Percentiles rank a stretch among this genome's conserved stretches.
These are phyloP conservation scores for Tridacna crocea DNA, from an alignment of 2,888 invertebrate genomes.

Conservation along the genomic window DNA sequence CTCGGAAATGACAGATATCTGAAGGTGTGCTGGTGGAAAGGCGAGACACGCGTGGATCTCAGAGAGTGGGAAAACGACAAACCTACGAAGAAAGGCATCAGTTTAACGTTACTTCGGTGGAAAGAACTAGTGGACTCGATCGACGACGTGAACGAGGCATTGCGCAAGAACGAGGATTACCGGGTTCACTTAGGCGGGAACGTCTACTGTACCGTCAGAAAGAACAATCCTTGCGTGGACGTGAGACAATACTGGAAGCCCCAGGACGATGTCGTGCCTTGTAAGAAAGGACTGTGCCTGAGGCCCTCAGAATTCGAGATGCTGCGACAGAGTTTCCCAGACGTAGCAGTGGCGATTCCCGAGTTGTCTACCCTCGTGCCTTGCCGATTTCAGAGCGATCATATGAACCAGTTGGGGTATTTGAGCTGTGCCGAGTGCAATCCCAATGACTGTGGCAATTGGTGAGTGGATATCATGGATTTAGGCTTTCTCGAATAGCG, in stretches of 20 bases:
- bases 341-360: constrained; percentile 25
- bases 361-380: constrained; percentile 21
- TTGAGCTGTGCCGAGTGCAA: constrained; percentile 33
- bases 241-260: constrained; percentile 52
- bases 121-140: constrained; percentile 23
- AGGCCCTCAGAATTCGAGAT: constrained; percentile 40
- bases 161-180: constrained; percentile 13
- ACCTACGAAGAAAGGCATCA: constrained; percentile 45
- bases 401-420: constrained; percentile 34
- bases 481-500: background rate
- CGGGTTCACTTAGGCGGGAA: constrained; percentile 30
- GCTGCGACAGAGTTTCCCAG: constrained; percentile 22
- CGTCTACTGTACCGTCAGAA: constrained; percentile 25
- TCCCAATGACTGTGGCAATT: constrained; percentile 24
- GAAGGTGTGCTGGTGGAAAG: constrained; percentile 33
- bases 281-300: constrained; percentile 40
- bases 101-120: constrained; percentile 30
- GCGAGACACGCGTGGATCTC: constrained; percentile 37
- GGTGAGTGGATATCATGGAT: background rate
- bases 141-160: constrained; percentile 19
- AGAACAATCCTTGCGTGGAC: constrained; percentile 34
- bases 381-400: constrained; percentile 31
- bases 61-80: constrained; percentile 33
- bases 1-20: constrained; percentile 36
- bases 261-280: constrained; percentile 30